Conservation (phyloP, 2,797 vertebrate genomes). For the Dryobates pubescens region DNA sequence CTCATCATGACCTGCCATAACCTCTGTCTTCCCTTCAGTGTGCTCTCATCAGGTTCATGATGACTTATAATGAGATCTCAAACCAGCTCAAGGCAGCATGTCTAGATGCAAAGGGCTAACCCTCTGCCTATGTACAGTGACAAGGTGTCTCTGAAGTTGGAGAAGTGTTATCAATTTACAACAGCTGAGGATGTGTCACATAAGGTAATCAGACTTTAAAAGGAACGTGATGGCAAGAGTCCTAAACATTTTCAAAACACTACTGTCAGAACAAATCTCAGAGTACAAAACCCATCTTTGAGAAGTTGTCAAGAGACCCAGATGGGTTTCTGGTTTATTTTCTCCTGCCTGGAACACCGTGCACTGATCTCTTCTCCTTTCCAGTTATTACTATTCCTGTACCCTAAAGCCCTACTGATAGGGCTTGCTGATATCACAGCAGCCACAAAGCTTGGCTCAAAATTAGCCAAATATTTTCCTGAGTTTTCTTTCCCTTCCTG, state of each 20-base stretch:
- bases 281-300: neutral
- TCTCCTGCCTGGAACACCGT: neutral
- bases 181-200: slow-evolving; percentile 13
- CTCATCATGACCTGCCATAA: neutral
- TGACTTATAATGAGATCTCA: neutral
- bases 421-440: neutral
- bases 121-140: neutral
- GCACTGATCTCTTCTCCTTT: neutral
- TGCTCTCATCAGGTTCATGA: neutral
- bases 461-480: neutral
- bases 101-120: neutral
- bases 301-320: slow-evolving; percentile 37
- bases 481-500: neutral
- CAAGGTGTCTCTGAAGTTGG: neutral
- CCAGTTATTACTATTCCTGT: neutral
- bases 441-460: neutral
- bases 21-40: neutral
- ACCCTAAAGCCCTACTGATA: neutral
- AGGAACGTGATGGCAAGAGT: slow-evolving; percentile 41
- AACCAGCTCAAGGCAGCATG: neutral
- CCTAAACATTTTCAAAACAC: slow-evolving; percentile 43
- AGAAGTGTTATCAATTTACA: slow-evolving; percentile 30
- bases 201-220: slow-evolving; percentile 40
- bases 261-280: slow-evolving; percentile 30
- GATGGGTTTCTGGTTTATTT: slow-evolving; percentile 23